phyloP scores from a whole-genome alignment of 2,888 invertebrate genomes.

The Tanytarsus gracilentus region DNA sequence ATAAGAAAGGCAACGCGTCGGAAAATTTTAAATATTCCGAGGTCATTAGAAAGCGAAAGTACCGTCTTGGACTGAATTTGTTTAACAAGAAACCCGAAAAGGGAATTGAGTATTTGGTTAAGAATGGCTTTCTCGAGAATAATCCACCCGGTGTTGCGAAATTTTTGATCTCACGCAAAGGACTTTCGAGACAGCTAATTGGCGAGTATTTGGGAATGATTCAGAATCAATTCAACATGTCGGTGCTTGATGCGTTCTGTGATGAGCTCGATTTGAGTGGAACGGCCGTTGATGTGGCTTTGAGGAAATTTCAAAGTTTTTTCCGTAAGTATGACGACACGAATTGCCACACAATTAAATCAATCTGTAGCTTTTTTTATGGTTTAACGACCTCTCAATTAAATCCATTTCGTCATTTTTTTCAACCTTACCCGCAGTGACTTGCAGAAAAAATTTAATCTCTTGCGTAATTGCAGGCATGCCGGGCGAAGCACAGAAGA shows the following conservation, averaged over 20 bases:
- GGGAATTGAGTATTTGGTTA: constrained; percentile 88
- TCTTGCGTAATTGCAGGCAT: too few species aligned
- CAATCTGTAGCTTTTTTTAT: too few species aligned
- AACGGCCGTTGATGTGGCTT: constrained; percentile 93
- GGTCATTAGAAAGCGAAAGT: constrained; percentile 89
- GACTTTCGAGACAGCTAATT: constrained; percentile 97
- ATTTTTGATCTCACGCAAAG: constrained; percentile 92
- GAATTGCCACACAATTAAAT: too few species aligned
- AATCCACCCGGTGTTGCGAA: constrained; percentile 89
- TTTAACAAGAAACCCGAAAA: constrained; percentile 97
- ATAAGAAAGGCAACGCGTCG: not conserved
- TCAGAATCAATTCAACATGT: constrained; percentile 91
- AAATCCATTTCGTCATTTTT: too few species aligned
- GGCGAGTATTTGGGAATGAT: constrained; percentile 97
- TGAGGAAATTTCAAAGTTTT: constrained; percentile 91
- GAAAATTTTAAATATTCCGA: constrained; percentile 59
- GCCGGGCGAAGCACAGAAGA: constrained; percentile 98
- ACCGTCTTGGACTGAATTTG: constrained; percentile 93
- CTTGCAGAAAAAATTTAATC: too few species aligned
- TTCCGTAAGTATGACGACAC: too few species aligned
- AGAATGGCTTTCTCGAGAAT: constrained; percentile 89
- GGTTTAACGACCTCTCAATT: too few species aligned
- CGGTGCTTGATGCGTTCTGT: constrained; percentile 88
- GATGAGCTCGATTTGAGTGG: constrained; percentile 89
- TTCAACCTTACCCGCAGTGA: too few species aligned